Evolutionary conservation across 2,797 vertebrate genomes (phyloP).

Genomic region (Pipistrellus pipistrellus): DNA sequence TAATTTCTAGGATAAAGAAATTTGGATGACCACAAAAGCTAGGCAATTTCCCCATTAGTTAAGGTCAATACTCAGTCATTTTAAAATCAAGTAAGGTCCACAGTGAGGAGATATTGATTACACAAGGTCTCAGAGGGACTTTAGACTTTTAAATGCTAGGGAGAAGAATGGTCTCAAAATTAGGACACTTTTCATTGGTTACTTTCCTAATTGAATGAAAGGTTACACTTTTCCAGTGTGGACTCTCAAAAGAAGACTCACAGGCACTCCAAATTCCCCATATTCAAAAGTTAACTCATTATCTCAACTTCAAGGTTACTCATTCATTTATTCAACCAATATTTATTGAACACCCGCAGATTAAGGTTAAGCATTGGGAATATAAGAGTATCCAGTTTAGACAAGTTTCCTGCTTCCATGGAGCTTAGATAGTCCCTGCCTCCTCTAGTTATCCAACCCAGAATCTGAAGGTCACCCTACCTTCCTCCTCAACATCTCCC

Average conservation of each 20-base stretch:
- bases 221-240: not conserved
- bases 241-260: not conserved
- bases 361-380: not conserved
- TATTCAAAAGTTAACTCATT: not conserved
- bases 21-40: not conserved
- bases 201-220: conserved; percentile 6
- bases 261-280: not conserved
- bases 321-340: not conserved
- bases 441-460: not conserved
- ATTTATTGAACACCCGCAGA: not conserved
- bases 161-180: not conserved
- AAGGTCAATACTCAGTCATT: conserved; percentile 20
- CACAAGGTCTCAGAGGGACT: not conserved
- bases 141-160: not conserved
- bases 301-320: not conserved
- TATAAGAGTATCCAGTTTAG: not conserved
- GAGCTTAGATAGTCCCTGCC: not conserved
- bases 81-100: conserved; percentile 33
- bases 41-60: not conserved
- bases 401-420: not conserved
- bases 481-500: not conserved
- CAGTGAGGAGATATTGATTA: not conserved
- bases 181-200: not conserved
- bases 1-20: not conserved
- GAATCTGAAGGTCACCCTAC: not conserved